These are phyloP conservation scores for Andricus grossulariae DNA, from an alignment of 1,140 invertebrate genomes.

Conservation along the genomic window DNA sequence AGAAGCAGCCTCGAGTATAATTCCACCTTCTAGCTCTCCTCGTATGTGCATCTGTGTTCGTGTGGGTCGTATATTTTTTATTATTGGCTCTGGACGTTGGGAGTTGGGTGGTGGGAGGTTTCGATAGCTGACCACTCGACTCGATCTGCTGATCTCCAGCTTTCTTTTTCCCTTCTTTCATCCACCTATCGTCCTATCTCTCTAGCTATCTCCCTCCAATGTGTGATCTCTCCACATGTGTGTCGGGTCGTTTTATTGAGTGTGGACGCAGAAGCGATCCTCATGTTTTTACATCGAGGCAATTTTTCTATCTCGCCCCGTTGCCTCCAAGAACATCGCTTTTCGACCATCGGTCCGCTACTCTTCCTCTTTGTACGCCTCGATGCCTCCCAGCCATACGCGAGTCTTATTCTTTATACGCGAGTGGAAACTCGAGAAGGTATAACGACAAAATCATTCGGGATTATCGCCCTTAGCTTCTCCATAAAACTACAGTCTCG, in stretches of 20 bases:
- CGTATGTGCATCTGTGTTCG: constrained; percentile 45
- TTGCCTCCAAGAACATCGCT: constrained; percentile 65
- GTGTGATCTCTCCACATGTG: constrained; percentile 35
- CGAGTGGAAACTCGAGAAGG: constrained; percentile 61
- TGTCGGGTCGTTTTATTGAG: constrained; percentile 71
- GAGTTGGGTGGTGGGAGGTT: constrained; percentile 57
- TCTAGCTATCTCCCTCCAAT: constrained; percentile 36
- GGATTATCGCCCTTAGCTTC: constrained; percentile 38
- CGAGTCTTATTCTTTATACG: constrained; percentile 51
- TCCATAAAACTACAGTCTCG: neutral
- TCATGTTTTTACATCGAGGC: constrained; percentile 77
- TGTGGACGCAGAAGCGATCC: constrained; percentile 68
- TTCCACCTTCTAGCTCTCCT: constrained; percentile 53
- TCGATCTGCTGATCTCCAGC: constrained; percentile 53
- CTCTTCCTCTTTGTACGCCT: constrained; percentile 42
- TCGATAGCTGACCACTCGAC: constrained; percentile 73
- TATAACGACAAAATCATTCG: constrained; percentile 59
- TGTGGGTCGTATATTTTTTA: constrained; percentile 71
- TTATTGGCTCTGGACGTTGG: constrained; percentile 62
- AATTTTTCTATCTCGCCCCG: constrained; percentile 75
- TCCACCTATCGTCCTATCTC: constrained; percentile 38
- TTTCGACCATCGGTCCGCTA: constrained; percentile 52
- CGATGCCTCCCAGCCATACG: constrained; percentile 46
- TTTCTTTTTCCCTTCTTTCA: constrained; percentile 37
- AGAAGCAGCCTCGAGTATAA: constrained; percentile 72